Evolutionary conservation across 2,113 vertebrate genomes (phyloP), one percentile per base, ranked within the genome.

Genomic region (Thomomys bottae): DNA sequence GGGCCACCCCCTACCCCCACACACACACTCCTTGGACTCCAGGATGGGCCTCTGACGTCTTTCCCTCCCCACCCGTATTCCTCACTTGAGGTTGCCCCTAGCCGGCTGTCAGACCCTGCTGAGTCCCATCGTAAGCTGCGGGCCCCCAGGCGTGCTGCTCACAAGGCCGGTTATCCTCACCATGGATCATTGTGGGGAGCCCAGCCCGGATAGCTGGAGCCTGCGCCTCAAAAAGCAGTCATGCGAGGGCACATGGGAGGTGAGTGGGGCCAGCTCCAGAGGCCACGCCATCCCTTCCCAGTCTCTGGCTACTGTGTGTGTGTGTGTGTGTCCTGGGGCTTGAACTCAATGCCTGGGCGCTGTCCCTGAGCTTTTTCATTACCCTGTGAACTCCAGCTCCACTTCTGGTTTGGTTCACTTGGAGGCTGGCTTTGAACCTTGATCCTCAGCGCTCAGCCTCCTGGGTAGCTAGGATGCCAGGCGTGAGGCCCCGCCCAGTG

Each of bases 171-270:
- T 99, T 97, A 99, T 99, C 98, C 98, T 99, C 85, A 98, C 98
- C 96, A 99, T 99, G 99, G 99, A 99, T 94, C 99, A 99, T 97
- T 99, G 99, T 49, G 99, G 98, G 89, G 99, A 99, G 96, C 98
- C 99, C 93, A 98, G 98, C 57, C 98, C 98, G 0, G 99, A 99
- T 96, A 99, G 99, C 98, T 99, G 99, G 99, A 99, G 99, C 97
- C 97, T 99, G 87, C 98, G 97, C 81, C 98, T 99, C 96, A 99
- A 99, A 98, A 99, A 99, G 96, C 99, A 99, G 97, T 99, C 98
- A 0, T 99, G 99, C 0, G 99, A 99, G 95, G 99, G 99, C 94
- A 98, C 98, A 6, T 99, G 99, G 99, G 99, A 99, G 99, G 99
- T 99, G 97, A 98, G 95, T 14, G 21, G 28, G 40, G 38, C 10